Evolutionary conservation across 2,888 invertebrate species (phyloP).

Genomic region (Protophormia terraenovae): DNA sequence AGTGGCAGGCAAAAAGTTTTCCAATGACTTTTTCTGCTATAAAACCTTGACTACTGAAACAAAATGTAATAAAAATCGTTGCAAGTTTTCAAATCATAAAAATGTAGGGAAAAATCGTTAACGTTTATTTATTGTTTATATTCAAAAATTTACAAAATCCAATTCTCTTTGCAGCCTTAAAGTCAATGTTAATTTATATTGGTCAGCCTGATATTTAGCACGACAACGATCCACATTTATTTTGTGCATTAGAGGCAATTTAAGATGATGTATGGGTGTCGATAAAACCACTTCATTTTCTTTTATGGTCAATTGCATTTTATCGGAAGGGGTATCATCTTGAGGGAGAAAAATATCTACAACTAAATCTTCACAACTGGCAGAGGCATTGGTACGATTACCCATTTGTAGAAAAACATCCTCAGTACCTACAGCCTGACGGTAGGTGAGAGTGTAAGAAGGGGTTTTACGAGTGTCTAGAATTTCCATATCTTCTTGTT

Average conservation of each 20-base stretch:
- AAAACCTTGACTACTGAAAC: conserved; percentile 18
- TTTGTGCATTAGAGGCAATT: conserved; percentile 89
- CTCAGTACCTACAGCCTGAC: conserved; percentile 91
- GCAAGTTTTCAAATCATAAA: conserved; percentile 1
- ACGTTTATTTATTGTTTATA: conserved; percentile 29
- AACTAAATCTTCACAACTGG: conserved; percentile 94
- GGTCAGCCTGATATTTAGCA: conserved; percentile 89
- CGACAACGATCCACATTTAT: conserved; percentile 91
- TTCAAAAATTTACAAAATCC: conserved; percentile 92
- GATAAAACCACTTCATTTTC: conserved; percentile 84
- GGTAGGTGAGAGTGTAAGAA: conserved; percentile 90
- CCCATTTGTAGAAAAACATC: conserved; percentile 94
- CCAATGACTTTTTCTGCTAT: background rate
- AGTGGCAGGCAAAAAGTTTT: conserved; percentile 32
- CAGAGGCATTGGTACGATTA: conserved; percentile 88
- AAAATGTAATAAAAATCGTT: background rate
- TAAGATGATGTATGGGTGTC: conserved; percentile 86
- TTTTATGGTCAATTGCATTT: conserved; percentile 88
- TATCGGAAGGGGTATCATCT: conserved; percentile 85
- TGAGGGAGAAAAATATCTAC: conserved; percentile 89
- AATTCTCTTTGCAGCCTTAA: conserved; percentile 90
- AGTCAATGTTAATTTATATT: conserved; percentile 86
- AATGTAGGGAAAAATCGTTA: background rate
- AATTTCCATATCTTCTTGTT: conserved; percentile 83
- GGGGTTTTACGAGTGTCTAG: conserved; percentile 86